A percentile compares a stretch with the other conserved stretches of the same genome.
phyloP scores from a whole-genome alignment of 2,113 vertebrate species.

The Upupa epops region DNA sequence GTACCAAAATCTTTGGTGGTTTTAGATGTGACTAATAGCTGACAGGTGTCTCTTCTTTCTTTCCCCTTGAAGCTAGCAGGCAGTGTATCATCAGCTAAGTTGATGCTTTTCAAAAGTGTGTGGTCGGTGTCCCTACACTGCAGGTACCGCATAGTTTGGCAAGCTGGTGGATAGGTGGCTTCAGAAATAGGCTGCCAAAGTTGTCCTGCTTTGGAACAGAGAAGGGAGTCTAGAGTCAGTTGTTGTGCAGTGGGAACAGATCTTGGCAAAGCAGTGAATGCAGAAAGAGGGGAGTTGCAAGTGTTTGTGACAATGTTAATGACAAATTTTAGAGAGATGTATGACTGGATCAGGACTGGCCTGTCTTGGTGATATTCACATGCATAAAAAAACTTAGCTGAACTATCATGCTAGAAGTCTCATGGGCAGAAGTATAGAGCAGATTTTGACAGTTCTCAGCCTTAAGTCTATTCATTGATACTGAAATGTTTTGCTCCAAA shows the following conservation, averaged over 20 bases:
- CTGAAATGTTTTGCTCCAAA: neutral
- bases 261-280: neutral
- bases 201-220: neutral
- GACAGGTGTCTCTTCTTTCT: neutral
- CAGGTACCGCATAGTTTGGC: neutral
- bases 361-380: neutral
- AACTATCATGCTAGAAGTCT: neutral
- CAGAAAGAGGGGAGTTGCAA: neutral
- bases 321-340: neutral
- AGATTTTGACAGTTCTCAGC: neutral
- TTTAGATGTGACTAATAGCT: neutral
- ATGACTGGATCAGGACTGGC: neutral
- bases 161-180: neutral
- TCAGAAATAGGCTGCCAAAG: neutral
- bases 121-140: neutral
- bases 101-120: neutral
- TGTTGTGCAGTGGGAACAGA: accelerated
- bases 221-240: accelerated
- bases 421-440: neutral
- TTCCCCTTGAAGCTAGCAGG: neutral
- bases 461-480: neutral
- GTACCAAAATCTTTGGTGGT: neutral
- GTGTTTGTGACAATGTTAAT: too few species aligned
- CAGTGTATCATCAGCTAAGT: neutral
- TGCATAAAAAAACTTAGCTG: neutral